Percentiles rank a stretch among this genome's conserved stretches.
Conservation (phyloP, 2,797 vertebrate genomes). For the Discoglossus pictus region DNA sequence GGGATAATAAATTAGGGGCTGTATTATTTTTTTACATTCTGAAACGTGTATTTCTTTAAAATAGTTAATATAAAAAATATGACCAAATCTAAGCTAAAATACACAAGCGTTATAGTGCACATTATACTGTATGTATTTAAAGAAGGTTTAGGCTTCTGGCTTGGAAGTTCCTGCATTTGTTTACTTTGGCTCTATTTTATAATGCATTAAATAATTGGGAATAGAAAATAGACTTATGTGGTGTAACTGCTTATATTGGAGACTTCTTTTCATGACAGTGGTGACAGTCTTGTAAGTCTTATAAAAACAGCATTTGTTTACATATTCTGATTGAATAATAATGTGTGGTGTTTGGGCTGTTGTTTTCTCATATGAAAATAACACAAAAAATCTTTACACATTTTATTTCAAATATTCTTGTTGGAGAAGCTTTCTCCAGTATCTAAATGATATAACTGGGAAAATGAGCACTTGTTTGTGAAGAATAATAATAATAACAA, state of each 20-base stretch:
- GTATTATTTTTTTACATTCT: no score
- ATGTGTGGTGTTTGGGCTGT: slow-evolving; percentile 34
- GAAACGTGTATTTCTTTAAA: no score
- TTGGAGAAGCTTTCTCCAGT: slow-evolving; percentile 13
- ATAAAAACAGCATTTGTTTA: slow-evolving; percentile 40
- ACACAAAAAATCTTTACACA: slow-evolving; percentile 39
- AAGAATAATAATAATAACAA: no score
- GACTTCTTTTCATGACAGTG: slow-evolving; percentile 42
- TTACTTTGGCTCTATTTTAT: slow-evolving; percentile 47
- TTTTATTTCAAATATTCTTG: slow-evolving; percentile 21
- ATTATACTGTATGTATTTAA: slow-evolving; percentile 37
- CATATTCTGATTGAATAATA: slow-evolving; percentile 41
- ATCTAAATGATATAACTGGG: no score
- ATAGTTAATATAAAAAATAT: no score
- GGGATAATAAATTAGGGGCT: no score
- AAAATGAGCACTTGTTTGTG: no score
- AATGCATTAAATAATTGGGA: slow-evolving; percentile 50
- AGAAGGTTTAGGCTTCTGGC: slow-evolving; percentile 32
- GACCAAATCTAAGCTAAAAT: slow-evolving; percentile 6
- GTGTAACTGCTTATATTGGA: slow-evolving; percentile 51
- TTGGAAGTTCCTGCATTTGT: slow-evolving; percentile 31
- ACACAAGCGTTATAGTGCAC: slow-evolving; percentile 23
- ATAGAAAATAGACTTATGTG: slow-evolving; percentile 47
- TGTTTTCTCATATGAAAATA: slow-evolving; percentile 35
- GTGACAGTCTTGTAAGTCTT: slow-evolving; percentile 46